Conservation (phyloP, 2,888 invertebrate species). For the Cheilosia vernalis region DNA sequence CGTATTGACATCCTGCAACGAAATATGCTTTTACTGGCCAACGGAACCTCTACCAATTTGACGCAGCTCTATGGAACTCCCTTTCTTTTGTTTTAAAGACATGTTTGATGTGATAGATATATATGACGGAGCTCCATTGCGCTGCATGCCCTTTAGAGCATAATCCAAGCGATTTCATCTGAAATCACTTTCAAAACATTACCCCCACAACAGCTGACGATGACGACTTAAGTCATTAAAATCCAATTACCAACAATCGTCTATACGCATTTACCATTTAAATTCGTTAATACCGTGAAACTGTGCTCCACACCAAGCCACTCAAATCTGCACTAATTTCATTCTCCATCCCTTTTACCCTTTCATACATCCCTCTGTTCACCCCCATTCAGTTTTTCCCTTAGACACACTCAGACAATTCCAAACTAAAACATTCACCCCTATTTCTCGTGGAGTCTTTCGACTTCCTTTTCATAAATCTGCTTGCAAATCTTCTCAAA, state of each 20-base stretch:
- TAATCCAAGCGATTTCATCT: too few species aligned
- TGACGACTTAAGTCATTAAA: slow-evolving; percentile 27
- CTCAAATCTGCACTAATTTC: slow-evolving; percentile 10
- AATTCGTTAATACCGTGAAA: neutral
- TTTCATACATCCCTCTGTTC: neutral
- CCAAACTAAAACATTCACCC: neutral
- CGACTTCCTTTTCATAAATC: slow-evolving; percentile 11
- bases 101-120: too few species aligned
- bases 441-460: neutral
- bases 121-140: too few species aligned
- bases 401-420: neutral
- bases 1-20: too few species aligned
- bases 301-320: neutral
- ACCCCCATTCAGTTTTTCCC: neutral
- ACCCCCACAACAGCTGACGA: neutral
- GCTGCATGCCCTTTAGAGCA: too few species aligned
- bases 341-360: neutral
- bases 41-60: too few species aligned
- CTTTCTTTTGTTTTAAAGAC: too few species aligned
- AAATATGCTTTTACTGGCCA: too few species aligned
- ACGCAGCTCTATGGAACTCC: too few species aligned
- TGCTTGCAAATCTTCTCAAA: slow-evolving; percentile 21
- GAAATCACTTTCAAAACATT: neutral
- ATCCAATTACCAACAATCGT: slow-evolving; percentile 29
- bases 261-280: slow-evolving; percentile 3